Percentiles rank a stretch among this genome's conserved stretches.
phyloP scores from a whole-genome alignment of 2,797 vertebrate genomes.

The Limosa lapponica region DNA sequence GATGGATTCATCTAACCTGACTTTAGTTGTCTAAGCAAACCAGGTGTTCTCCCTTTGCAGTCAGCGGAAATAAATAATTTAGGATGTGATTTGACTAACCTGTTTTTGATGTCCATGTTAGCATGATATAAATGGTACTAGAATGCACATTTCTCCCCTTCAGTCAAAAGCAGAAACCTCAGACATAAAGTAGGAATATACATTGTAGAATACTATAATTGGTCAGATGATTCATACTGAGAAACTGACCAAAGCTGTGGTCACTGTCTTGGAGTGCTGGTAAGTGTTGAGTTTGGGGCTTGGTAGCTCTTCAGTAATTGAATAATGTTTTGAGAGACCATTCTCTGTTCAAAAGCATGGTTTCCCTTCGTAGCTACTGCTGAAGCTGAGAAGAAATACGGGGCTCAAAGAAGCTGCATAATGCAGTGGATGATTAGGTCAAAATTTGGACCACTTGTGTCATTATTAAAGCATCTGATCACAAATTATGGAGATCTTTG shows the following conservation, averaged over 20 bases:
- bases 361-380: not conserved
- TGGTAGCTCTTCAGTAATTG: not conserved
- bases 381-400: not conserved
- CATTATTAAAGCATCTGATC: not conserved
- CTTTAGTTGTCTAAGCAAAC: not conserved
- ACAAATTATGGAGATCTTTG: not conserved
- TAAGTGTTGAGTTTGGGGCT: not conserved
- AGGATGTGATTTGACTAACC: not conserved
- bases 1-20: not conserved
- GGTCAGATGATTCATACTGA: not conserved
- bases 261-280: not conserved
- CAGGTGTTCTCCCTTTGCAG: not conserved
- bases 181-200: not conserved
- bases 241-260: not conserved
- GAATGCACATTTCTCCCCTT: not conserved
- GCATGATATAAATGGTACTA: not conserved
- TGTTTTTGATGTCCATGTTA: not conserved
- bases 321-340: not conserved
- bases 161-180: not conserved
- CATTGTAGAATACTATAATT: not conserved
- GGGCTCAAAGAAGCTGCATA: not conserved
- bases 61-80: not conserved
- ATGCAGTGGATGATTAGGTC: not conserved
- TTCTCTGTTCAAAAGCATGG: not conserved
- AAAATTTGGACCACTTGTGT: not conserved